Base-by-base conservation (phyloP, 2,888 invertebrate species). In the Penaeus monodon region DNA sequence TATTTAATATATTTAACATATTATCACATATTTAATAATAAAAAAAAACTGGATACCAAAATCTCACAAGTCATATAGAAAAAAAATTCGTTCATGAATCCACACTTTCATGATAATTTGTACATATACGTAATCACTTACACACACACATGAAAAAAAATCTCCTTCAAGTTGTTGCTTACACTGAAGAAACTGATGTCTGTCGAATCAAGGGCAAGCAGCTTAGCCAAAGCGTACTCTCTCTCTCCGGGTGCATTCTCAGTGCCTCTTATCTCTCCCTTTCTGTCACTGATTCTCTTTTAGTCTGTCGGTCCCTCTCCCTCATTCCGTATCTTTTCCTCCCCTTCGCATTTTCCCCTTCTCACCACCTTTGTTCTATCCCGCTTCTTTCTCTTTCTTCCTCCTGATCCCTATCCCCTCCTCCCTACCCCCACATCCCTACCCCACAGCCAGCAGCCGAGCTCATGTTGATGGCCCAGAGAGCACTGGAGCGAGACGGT, bases 401-500 rank as follows among this genome's bases (percentile, higher is more conserved):
- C 49, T 8, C 78, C 49, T 78, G 20, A 33, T 27, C 78, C 10
- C 49, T n/a, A 24, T 57, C 24, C 57, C 57, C 20, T n/a, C 57
- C 44, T 57, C 33, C 63, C 66, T n/a, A 24, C 27, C 29, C 10
- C 12, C 66, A 44, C 65, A 6, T 29, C 66, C 80, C 65, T 6
- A 8, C n/a, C 29, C n/a, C 29, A 8, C 22, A 8, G 33, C 80
- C 2, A 20, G 80, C 44, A 64, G 29, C 66, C 14, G 33, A 66
- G 38, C 65, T 49, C 33, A 64, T 80, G 80, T 80, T 80, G 80
- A 80, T 80, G 80, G 80, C 24, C 44, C 65, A 8, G 80, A 29
- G 80, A 63, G 79, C 79, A 80, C 70, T 79, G 81, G 70, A 68
- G 70, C 81, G 81, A 44, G 57, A 70, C 81, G 70, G 24, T 70